These are phyloP conservation scores for Sycophila texana DNA, from an alignment of 2,888 invertebrate genomes.

Conservation along the genomic window DNA sequence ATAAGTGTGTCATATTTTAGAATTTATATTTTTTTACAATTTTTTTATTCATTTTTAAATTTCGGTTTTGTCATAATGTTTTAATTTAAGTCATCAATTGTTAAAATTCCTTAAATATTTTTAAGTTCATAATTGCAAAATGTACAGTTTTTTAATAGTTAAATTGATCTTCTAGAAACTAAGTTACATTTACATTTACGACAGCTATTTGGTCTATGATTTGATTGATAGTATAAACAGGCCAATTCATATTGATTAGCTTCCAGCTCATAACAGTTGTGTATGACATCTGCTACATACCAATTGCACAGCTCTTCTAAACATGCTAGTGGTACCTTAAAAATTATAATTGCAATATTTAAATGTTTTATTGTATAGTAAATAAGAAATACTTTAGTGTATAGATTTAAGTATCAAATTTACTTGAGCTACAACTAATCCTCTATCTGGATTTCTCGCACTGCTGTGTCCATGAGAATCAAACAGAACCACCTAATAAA, in stretches of 20 bases:
- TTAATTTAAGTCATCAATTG: background rate
- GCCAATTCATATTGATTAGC: constrained; percentile 77
- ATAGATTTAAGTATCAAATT: constrained; percentile 34
- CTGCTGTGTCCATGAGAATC: constrained; percentile 76
- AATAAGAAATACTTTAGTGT: background rate
- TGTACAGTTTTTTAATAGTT: constrained; percentile 50
- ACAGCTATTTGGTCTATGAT: constrained; percentile 20
- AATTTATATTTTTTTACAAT: constrained; percentile 9
- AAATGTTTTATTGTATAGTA: background rate
- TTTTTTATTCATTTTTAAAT: constrained; percentile 20
- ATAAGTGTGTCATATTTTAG: constrained; percentile 1
- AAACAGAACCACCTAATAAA: constrained; percentile 75
- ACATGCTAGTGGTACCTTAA: constrained; percentile 39
- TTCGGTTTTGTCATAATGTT: background rate
- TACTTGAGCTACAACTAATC: constrained; percentile 77
- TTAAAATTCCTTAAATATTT: background rate
- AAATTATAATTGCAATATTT: constrained; percentile 16
- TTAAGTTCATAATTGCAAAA: background rate
- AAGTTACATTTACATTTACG: constrained; percentile 50
- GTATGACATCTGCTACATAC: constrained; percentile 73
- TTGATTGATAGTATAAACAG: constrained; percentile 71
- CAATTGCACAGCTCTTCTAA: constrained; percentile 76
- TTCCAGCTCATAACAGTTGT: constrained; percentile 74
- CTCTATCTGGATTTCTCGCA: constrained; percentile 71
- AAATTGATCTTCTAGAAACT: constrained; percentile 43